phyloP scores from a whole-genome alignment of 2,797 vertebrate species.

The Sebastes iracundus region DNA sequence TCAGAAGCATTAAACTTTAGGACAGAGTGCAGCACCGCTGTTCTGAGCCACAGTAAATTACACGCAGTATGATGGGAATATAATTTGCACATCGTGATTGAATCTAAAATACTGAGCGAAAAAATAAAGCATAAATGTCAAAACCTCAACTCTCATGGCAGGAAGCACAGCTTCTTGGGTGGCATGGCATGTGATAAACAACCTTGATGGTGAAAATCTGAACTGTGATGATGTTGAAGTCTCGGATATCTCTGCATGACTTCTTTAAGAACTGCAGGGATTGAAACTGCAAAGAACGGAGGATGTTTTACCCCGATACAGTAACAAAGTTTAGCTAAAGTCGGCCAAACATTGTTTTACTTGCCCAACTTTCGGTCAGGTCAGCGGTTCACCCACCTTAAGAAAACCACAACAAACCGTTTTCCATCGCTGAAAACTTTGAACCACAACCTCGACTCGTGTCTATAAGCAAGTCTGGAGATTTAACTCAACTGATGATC shows the following conservation, averaged over 20 bases:
- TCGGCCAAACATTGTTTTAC: conserved; percentile 57
- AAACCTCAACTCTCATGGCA: conserved; percentile 42
- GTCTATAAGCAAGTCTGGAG: conserved; percentile 13
- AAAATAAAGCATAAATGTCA: conserved; percentile 67
- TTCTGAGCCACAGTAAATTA: conserved; percentile 59
- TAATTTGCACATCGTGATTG: conserved; percentile 68
- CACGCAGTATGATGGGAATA: conserved; percentile 58
- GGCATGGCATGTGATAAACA: conserved; percentile 70
- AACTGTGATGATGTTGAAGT: conserved; percentile 57
- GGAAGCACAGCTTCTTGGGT: conserved; percentile 71
- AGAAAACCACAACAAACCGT: conserved; percentile 50
- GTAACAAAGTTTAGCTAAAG: conserved; percentile 46
- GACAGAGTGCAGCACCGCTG: conserved; percentile 43
- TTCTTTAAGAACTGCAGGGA: conserved; percentile 17
- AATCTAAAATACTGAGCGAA: conserved; percentile 62
- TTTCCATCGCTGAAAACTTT: conserved; percentile 27
- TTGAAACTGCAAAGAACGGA: not conserved
- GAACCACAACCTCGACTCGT: conserved; percentile 14
- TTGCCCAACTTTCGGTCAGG: conserved; percentile 36
- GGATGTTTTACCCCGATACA: conserved; percentile 33
- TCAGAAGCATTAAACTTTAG: conserved; percentile 58
- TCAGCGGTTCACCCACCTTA: conserved; percentile 56
- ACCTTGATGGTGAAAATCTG: conserved; percentile 62
- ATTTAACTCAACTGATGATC: not conserved
- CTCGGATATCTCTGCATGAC: conserved; percentile 55